Base-by-base conservation (phyloP, 2,888 invertebrate genomes). In the Drosophila quinaria region DNA sequence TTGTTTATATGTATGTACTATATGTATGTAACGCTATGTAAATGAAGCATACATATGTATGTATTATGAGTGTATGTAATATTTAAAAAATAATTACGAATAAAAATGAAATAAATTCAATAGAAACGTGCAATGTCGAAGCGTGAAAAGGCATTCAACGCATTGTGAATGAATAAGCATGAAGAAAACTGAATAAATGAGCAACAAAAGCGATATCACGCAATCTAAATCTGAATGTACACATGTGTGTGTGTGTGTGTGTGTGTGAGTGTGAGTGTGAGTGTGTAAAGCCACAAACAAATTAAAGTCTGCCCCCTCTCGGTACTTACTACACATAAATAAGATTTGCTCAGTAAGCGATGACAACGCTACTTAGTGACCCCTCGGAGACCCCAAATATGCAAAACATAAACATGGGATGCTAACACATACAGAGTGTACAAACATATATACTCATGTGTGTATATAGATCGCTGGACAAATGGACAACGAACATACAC, bases 101-200 rank as follows among this genome's bases (percentile, higher is more conserved):
- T 25, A 37, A 59, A 59, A 44, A 15, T 60, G n/a, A n/a, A 51
- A 60, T 46, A 33, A 65, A 60, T 60, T 65, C 60, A 33, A 22
- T 60, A 60, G 59, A 61, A 75, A 49, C 61, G 63, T 72, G 58
- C 62, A 66, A 63, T 66, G 60, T 39, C 41, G 58, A 64, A 63
- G 63, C 80, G 76, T 82, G 80, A 67, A 70, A 78, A 78, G 52
- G 63, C 86, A 74, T 67, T 64, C 77, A 64, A 72, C 52, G 67
- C 59, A 46, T 58, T 58, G 33, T 75, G 78, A 83, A 82, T 87
- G 84, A 80, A 81, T 71, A 78, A 81, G 74, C 67, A 78, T 46
- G 61, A 60, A 54, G 66, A 55, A 50, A 64, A 69, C 55, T 56
- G 47, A 63, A 74, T 55, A 72, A 75, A 64, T 51, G 55, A 56